Evolutionary conservation across 2,113 vertebrate species (phyloP), one percentile per base, ranked within the genome.

Genomic region (Cyanoramphus novaezelandiae): DNA sequence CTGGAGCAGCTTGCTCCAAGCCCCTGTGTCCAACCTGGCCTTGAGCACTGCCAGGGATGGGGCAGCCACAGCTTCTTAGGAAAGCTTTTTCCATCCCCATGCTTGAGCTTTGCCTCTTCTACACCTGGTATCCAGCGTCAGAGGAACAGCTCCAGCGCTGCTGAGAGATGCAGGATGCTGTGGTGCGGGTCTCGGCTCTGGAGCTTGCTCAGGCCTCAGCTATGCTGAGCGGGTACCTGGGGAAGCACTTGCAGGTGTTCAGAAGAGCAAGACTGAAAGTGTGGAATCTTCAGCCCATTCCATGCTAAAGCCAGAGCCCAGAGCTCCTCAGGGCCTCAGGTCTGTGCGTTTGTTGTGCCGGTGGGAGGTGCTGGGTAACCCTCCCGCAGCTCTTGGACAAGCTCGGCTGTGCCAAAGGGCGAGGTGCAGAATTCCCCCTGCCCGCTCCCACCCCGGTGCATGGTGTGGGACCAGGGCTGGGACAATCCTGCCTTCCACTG

Each of bases 101-200:
- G 28, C 64, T 65, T 5, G 60, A 46, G 21, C 13, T 47, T n/a
- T 5, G 37, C 2, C 47, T 57, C 62, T 23, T 11, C 35, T n/a
- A 7, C 23, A 60, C 20, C 83, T 8, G 49, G 25, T 8, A 1
- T 19, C 33, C 44, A 13, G 44, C 10, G 2, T 1, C 19, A 2
- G 29, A 24, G n/a, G 13, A 33, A 16, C 3, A 4, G n/a, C 17
- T 44, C 3, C 6, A 52, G 7, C 4, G 29, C 33, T 62, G 72
- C 39, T 37, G 0, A 13, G 57, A 23, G 57, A 10, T 35, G 57
- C 57, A 59, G 57, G 57, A n/a, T 59, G 57, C 57, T 59, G 33
- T 35, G 0, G 5, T 10, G 55, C 10, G 7, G 16, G 11, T 7
- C 81, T 20, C 15, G 0, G 64, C 2, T 2, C 0, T 0, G 17